phyloP scores from a whole-genome alignment of 1,140 invertebrate genomes.

The Neuroterus valhalla region DNA sequence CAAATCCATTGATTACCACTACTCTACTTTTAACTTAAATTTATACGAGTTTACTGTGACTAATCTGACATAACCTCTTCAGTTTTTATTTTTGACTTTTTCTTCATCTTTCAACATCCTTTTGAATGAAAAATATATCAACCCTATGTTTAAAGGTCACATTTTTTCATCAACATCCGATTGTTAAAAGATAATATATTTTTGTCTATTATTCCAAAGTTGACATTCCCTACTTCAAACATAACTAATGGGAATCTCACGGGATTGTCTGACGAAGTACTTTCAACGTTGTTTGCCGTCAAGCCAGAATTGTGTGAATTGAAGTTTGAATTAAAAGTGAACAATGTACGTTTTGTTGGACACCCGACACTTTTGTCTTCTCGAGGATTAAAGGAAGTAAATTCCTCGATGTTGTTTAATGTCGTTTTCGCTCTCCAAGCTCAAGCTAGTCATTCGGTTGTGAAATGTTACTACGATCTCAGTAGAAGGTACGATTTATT shows the following conservation, averaged over 20 bases:
- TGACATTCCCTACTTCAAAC: slow-evolving; percentile 65
- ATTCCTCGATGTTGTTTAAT: slow-evolving; percentile 89
- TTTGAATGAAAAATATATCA: no score
- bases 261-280: slow-evolving; percentile 88
- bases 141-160: no score
- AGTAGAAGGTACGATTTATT: slow-evolving; percentile 79
- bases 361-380: slow-evolving; percentile 89
- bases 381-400: slow-evolving; percentile 79
- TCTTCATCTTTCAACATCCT: no score
- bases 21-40: background rate
- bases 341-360: slow-evolving; percentile 95
- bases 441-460: slow-evolving; percentile 92
- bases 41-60: background rate
- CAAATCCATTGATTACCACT: slow-evolving; percentile 8
- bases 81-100: no score
- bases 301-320: slow-evolving; percentile 91
- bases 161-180: no score
- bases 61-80: no score
- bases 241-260: slow-evolving; percentile 77
- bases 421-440: slow-evolving; percentile 95
- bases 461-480: slow-evolving; percentile 96
- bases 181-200: slow-evolving; percentile 25
- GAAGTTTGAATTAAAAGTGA: slow-evolving; percentile 96
- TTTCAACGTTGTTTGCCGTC: slow-evolving; percentile 94
- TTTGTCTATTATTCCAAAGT: slow-evolving; percentile 56